Percentiles rank a stretch among this genome's conserved stretches.
Evolutionary conservation across 2,888 invertebrate genomes (phyloP).

Genomic region (Bhutanitis thaidina): DNA sequence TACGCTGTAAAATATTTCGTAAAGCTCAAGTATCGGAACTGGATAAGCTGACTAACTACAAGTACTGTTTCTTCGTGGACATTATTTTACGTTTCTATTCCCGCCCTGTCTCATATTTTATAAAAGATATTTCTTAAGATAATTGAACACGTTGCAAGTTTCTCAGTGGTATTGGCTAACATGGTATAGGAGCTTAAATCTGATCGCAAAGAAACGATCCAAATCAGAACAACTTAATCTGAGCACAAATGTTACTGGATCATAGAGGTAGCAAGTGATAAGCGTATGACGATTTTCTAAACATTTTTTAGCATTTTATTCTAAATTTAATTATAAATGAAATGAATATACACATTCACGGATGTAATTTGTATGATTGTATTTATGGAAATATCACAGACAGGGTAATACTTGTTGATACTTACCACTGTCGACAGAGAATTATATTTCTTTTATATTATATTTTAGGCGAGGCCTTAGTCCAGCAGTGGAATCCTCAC

Average conservation of each 20-base stretch:
- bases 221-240: constrained; percentile 59
- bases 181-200: constrained; percentile 25
- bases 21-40: not conserved
- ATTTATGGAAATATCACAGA: no score
- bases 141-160: constrained; percentile 15
- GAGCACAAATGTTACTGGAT: constrained; percentile 38
- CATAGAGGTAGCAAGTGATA: constrained; percentile 27
- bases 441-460: no score
- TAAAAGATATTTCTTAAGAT: constrained; percentile 19
- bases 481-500: no score
- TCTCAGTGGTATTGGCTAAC: constrained; percentile 7
- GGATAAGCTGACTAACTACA: not conserved
- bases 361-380: no score
- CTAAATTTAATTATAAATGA: no score
- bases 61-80: constrained; percentile 2
- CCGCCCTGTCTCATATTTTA: constrained; percentile 6
- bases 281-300: constrained; percentile 23
- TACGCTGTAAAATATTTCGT: no score
- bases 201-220: constrained; percentile 46
- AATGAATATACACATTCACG: no score
- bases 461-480: no score
- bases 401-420: no score
- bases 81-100: constrained; percentile 13
- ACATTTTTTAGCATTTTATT: no score
- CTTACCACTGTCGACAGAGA: no score